Conservation (phyloP, 2,113 vertebrate genomes). For the Rhegmatorhina hoffmannsi region DNA sequence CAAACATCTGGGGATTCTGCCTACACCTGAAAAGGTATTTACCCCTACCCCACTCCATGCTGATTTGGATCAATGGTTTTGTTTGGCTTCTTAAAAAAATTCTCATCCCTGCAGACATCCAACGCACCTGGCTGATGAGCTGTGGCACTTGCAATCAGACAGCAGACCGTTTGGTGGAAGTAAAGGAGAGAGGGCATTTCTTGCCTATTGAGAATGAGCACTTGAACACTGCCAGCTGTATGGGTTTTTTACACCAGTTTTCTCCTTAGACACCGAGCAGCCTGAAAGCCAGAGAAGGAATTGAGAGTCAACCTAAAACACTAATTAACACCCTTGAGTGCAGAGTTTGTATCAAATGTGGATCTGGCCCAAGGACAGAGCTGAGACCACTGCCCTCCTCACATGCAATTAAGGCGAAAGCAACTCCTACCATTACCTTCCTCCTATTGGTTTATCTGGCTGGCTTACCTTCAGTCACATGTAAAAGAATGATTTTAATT, state of each 20-base stretch:
- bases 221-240: background rate
- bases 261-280: rapidly evolving
- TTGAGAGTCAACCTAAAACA: background rate
- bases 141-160: background rate
- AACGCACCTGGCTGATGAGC: background rate
- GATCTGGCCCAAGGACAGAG: background rate
- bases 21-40: background rate
- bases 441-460: background rate
- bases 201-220: background rate
- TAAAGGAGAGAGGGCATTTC: background rate
- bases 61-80: background rate
- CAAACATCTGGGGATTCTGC: background rate
- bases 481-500: background rate
- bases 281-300: background rate
- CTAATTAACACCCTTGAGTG: background rate
- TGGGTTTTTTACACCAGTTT: rapidly evolving
- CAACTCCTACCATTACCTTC: background rate
- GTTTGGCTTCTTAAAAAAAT: background rate
- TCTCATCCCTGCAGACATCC: background rate
- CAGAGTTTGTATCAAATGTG: background rate
- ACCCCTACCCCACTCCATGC: too few species aligned
- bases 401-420: background rate
- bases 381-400: background rate
- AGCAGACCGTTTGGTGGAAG: rapidly evolving
- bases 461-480: background rate